Evolutionary conservation across 2,888 invertebrate genomes (phyloP), one percentile per base, ranked within the genome.

Genomic region (Brenthis hecate): DNA sequence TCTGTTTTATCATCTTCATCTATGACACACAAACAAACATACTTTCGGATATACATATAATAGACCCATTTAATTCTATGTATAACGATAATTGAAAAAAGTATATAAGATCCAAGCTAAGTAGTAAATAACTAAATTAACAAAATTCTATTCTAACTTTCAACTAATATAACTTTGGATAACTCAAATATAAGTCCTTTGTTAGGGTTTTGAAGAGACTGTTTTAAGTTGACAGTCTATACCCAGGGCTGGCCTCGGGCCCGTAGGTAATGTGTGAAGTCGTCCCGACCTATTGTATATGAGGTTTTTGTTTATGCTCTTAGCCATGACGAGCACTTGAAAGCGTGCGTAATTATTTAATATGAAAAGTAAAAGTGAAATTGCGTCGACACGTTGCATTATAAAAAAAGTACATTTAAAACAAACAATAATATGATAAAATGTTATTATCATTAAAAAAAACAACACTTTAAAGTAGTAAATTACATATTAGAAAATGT

Each of bases 301-400:
- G 66, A 69, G 75, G 77, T 84, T 84, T 84, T 87, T 86, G 84
- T 85, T 80, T 77, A 79, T 73, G 76, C 77, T 81, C 78, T 78
- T 68, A 65, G 48, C 63, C 48, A 64, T 65, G 68, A 69, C 66
- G 23, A 66, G 53, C 50, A 58, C 48, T 51, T 50, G 55, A 62
- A 66, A 61, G 16, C 47, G 48, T 66, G 48, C 19, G 43, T 66
- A 55, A 60, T 60, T 32, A 57, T 48, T 66, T 48, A 50, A 53
- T 32, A 32, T 23, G 32, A 14, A 51, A 53, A 11, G 36, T 53
- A n/a, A 51, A 13, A n/a, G 51, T n/a, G 6, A n/a, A n/a, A 6
- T 51, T 11, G 36, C 36, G 36, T 11, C 2, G 8, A 43, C 36
- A 43, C 11, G 11, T 43, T 43, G 36, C 11, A 2, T 43, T 11